Base-by-base conservation (phyloP, 2,888 invertebrate genomes). In the Sympetrum striolatum region DNA sequence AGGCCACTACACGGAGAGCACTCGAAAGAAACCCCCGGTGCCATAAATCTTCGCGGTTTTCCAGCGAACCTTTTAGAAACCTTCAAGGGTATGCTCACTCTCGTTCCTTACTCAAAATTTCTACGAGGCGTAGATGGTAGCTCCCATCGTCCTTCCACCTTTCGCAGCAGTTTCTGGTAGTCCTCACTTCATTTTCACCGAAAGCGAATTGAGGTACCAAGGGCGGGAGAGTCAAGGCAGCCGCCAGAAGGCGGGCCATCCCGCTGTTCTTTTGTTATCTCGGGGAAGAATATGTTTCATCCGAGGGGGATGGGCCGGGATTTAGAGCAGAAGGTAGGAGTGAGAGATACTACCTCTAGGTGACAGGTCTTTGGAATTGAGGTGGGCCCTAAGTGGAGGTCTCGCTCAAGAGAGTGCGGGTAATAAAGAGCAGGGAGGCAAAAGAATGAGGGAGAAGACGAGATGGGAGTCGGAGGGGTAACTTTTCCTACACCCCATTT, bases 291-390 rank as follows among this genome's bases (percentile, higher is more conserved):
- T 44, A 53, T 31, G 44, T 15, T 31, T 44, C 25, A 81, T 44
- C 37, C n/a, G 22, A 31, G 18, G 37, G 80, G 80, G 80, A 80
- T 39, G 39, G n/a, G 80, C 22, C 39, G 22, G 58, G 82, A 82
- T 25, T 31, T 53, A 31, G 82, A 82, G 35, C 18, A 2, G 8
- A 64, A 86, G 39, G 53, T 58, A 31, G 37, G 86, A 86, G 86
- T 86, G 86, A 86, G 86, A 86, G 86, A 60, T 86, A 86, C 86
- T 86, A 18, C 86, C 86, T 60, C n/a, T 35, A 37, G 60, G 86
- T 86, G 86, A 86, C 86, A 86, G 86, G 60, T 86, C 86, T 53
- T 37, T 31, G 58, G 86, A 60, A 86, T 86, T 60, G 86, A 60
- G 60, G 86, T n/a, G 86, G 64, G 86, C 37, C 39, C 37, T 64